Percentiles rank a stretch among this genome's conserved stretches.
Conservation (phyloP, 2,888 invertebrate genomes). For the Polyploca ridens region DNA sequence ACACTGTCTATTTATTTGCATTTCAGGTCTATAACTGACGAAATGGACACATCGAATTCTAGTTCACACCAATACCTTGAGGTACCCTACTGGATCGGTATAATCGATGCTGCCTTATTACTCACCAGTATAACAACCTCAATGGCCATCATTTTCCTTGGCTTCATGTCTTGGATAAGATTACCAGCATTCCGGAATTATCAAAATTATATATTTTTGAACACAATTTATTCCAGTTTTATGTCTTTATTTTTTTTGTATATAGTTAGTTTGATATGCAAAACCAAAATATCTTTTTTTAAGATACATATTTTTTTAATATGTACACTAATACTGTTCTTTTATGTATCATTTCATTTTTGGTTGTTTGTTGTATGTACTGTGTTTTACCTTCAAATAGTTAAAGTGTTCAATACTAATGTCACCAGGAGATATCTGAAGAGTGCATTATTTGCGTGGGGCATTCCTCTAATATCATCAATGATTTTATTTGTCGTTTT, state of each 20-base stretch:
- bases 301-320: too few relatives aligned
- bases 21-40: not conserved
- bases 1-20: too few relatives aligned
- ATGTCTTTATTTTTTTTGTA: not conserved
- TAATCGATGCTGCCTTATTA: not conserved
- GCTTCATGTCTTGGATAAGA: not conserved
- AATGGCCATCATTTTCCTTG: not conserved
- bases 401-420: not conserved
- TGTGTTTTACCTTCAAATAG: conserved; percentile 1
- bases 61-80: not conserved
- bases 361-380: not conserved
- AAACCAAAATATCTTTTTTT: too few relatives aligned
- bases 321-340: too few relatives aligned
- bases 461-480: not conserved
- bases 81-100: not conserved
- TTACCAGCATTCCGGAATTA: not conserved
- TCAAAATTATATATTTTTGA: conserved; percentile 1
- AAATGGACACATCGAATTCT: not conserved
- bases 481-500: not conserved
- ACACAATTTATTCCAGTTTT: not conserved
- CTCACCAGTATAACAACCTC: not conserved
- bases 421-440: conserved; percentile 4
- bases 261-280: too few relatives aligned
- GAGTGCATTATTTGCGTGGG: not conserved
- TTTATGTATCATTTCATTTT: not conserved